Conservation (phyloP, 1,140 invertebrate genomes). For the Lasioglossum baleicum region DNA sequence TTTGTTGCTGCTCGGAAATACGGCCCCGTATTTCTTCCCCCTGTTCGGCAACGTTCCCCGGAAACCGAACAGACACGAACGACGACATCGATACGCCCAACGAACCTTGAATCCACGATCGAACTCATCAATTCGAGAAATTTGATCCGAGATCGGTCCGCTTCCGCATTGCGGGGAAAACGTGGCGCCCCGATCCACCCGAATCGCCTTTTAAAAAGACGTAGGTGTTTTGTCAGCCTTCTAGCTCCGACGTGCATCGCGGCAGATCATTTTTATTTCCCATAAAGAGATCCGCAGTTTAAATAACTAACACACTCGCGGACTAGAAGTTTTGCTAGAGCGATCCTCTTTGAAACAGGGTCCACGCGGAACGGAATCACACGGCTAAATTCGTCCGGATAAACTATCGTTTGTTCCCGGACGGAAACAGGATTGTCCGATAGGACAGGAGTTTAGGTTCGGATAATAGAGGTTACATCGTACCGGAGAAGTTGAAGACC, state of each 20-base stretch:
- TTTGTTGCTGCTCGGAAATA: slow-evolving; percentile 29
- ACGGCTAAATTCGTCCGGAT: too few relatives aligned
- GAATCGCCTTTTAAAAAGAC: too few relatives aligned
- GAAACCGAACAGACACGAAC: slow-evolving; percentile 17
- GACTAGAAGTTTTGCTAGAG: too few relatives aligned
- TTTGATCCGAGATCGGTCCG: slow-evolving; percentile 32
- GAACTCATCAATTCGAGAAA: slow-evolving; percentile 32
- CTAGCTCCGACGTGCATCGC: too few relatives aligned
- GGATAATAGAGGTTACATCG: neutral
- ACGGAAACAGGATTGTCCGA: too few relatives aligned
- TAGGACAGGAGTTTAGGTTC: neutral
- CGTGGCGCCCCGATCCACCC: neutral
- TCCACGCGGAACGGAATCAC: too few relatives aligned
- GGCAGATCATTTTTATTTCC: too few relatives aligned
- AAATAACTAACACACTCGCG: too few relatives aligned
- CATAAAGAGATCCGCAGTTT: too few relatives aligned
- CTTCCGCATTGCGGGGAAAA: slow-evolving; percentile 37
- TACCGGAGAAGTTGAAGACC: neutral
- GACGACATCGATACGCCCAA: slow-evolving; percentile 5
- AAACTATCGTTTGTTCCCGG: too few relatives aligned
- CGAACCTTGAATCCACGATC: slow-evolving; percentile 40
- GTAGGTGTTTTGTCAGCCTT: too few relatives aligned
- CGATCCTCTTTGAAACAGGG: too few relatives aligned
- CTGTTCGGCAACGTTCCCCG: neutral
- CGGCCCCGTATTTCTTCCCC: slow-evolving; percentile 29